Conservation (phyloP, 1,140 invertebrate species). For the Drosophila rufa region DNA sequence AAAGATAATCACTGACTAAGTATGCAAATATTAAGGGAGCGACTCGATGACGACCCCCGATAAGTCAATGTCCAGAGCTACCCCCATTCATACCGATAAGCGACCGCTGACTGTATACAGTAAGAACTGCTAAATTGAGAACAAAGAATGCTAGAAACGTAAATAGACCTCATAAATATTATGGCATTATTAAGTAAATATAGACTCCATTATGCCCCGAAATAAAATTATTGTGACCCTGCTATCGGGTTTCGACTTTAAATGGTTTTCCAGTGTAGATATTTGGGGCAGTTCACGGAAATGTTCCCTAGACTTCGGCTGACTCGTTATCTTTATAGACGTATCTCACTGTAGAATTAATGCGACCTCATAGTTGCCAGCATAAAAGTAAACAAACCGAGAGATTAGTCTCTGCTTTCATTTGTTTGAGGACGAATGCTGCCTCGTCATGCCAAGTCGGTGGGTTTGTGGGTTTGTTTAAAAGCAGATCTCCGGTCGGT, state of each 20-base stretch:
- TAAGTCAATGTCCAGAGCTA: background rate
- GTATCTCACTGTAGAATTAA: background rate
- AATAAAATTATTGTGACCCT: background rate
- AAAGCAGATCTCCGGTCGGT: background rate
- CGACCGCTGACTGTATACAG: background rate
- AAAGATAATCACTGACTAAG: background rate
- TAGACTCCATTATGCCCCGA: too few relatives aligned
- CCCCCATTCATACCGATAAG: background rate
- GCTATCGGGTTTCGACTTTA: background rate
- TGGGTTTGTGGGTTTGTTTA: slow-evolving; percentile 15
- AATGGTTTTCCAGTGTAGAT: background rate
- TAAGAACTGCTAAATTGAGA: background rate
- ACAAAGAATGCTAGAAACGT: background rate
- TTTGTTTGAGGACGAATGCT: background rate
- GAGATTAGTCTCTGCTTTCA: slow-evolving; percentile 16
- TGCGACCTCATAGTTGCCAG: slow-evolving; percentile 9
- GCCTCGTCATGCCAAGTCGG: slow-evolving; percentile 19
- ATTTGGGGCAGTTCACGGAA: background rate
- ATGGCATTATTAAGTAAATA: too few relatives aligned
- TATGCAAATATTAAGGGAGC: background rate
- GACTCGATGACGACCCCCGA: background rate
- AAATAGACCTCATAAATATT: background rate
- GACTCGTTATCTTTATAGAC: background rate
- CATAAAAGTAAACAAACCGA: slow-evolving; percentile 25
- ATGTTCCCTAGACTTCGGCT: background rate